Evolutionary conservation across 2,113 vertebrate species (phyloP), one percentile per base, ranked within the genome.

Genomic region (Athene noctua): DNA sequence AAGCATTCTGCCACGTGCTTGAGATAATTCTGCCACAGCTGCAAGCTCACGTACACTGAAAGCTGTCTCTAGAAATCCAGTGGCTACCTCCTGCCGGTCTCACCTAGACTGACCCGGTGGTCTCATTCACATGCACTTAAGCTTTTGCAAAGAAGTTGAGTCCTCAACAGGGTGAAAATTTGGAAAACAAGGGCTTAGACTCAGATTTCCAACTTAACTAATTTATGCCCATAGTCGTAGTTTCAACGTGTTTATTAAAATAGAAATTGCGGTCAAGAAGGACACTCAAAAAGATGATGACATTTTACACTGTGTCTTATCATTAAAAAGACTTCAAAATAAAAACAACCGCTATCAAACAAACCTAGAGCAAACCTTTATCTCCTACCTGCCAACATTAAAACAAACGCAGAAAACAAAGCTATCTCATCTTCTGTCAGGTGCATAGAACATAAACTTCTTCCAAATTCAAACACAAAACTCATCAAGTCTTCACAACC

Each of bases 401-500:
- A 98, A 97, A 99, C 99, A 97, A 99, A 99, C 6, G 99, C 99
- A 94, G 99, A 99, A 98, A 99, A 99, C 98, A 99, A 98, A 97
- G 99, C 99, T 97, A 99, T 99, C 98, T 99, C 99, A 97, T 99
- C 99, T 98, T 99, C 99, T 97, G 99, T 99, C 98, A 99, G 98
- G 98, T 99, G 99, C 99, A 99, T 99, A 99, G 99, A 99, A 99
- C 99, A 99, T 98, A 99, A 98, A 98, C 99, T 99, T 98, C 99
- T 99, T 97, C 99, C 99, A 99, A 99, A 99, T 98, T 99, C 99
- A 98, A 99, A 99, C 97, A 99, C 99, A 97, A 99, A 99, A 98
- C 99, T 99, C 98, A 99, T 99, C 98, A 99, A 99, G 98, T 99
- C 99, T 98, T 99, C 99, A 98, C 99, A 99, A 97, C 99, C 99